Base-by-base conservation (phyloP, 2,888 invertebrate genomes). In the Tetramorium bicarinatum region DNA sequence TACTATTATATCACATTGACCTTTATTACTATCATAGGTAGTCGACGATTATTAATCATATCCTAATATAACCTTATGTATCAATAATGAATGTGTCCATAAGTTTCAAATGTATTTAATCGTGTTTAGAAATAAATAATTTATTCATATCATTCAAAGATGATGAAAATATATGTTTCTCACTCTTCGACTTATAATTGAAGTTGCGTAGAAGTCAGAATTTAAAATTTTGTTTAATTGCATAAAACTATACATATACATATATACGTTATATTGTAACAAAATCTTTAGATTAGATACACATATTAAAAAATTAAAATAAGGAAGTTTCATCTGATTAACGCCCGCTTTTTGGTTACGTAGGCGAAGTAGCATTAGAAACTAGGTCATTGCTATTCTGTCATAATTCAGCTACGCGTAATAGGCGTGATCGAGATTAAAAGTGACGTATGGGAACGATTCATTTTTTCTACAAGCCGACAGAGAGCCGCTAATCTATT, bases 331-430 rank as follows among this genome's bases (percentile, higher is more conserved):
- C 29, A 38, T 54, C 25, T 54, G n/a, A 25, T 6, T 1, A 72
- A 64, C n/a, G 18, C 34, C 3, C 52, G 15, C 9, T 47, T 79
- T 47, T 79, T 71, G 11, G 13, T 56, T 21, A 3, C 15, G 67
- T 44, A 8, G 44, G 3, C n/a, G n/a, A 77, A 67, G 38, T 15
- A 13, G 38, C 18, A 7, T 25, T 59, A 18, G 74, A 74, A 83
- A 87, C 75, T 85, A 61, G 83, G 84, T 69, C 75, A 76, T 29
- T 69, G 49, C 6, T 83, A 66, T 72, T 80, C 59, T 74, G 83
- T 87, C 86, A 82, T 85, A 86, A 87, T 75, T 75, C 62, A 44
- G n/a, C 44, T 81, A 52, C 13, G 62, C 34, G 52, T 54, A 81
- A 75, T 71, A 79, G 47, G 21, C 80, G 54, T 69, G 83, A 83